Conservation (phyloP, 1,140 invertebrate genomes). For the Drosophila ambigua region DNA sequence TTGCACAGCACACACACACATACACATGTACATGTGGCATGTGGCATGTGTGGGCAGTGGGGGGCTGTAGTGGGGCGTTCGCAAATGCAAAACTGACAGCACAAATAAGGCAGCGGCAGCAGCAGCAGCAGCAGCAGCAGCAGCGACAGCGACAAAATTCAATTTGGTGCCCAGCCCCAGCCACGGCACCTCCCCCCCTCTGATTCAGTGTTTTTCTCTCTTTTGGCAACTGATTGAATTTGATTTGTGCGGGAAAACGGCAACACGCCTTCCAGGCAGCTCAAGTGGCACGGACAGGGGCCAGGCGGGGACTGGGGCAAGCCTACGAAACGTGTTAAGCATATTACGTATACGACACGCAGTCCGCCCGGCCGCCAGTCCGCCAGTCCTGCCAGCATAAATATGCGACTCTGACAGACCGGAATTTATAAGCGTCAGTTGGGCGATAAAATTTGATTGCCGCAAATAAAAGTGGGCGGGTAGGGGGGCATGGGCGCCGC, state of each 20-base stretch:
- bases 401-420: slow-evolving; percentile 67
- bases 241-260: slow-evolving; percentile 47
- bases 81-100: slow-evolving; percentile 59
- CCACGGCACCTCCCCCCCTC: not conserved
- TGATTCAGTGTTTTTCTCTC: slow-evolving; percentile 41
- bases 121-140: slow-evolving; percentile 4
- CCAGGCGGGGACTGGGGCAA: not conserved
- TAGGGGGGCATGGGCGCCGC: too few species aligned
- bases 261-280: slow-evolving; percentile 39
- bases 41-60: too few species aligned
- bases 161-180: slow-evolving; percentile 44
- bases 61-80: not conserved
- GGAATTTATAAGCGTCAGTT: slow-evolving; percentile 76
- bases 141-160: slow-evolving; percentile 40
- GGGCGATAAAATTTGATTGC: slow-evolving; percentile 76
- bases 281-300: not conserved
- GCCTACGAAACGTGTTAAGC: slow-evolving; percentile 54
- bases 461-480: slow-evolving; percentile 53
- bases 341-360: slow-evolving; percentile 67
- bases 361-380: not conserved
- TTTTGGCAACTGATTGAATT: slow-evolving; percentile 67
- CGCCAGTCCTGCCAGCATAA: slow-evolving; percentile 38
- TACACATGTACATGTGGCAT: too few species aligned
- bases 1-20: too few species aligned
- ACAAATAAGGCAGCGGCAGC: slow-evolving; percentile 4